Percentiles rank a stretch among this genome's conserved stretches.
phyloP scores from a whole-genome alignment of 2,888 invertebrate species.

The Apodemia hepburni region DNA sequence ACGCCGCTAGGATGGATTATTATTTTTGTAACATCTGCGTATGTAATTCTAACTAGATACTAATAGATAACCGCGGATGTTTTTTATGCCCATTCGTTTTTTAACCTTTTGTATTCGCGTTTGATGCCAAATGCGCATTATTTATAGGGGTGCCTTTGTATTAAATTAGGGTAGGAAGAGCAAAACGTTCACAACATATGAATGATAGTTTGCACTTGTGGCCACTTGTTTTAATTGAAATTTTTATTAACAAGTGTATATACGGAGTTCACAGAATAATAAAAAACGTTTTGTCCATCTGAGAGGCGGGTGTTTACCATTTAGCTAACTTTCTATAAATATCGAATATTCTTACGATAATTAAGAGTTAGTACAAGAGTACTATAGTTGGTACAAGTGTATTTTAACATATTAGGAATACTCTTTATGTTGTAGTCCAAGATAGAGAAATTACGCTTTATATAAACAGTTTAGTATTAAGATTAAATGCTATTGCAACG shows the following conservation, averaged over 20 bases:
- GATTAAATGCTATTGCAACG: too few relatives aligned
- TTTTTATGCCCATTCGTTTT: conserved; percentile 71
- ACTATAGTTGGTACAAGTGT: too few relatives aligned
- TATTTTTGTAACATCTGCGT: conserved; percentile 74
- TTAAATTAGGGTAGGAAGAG: conserved; percentile 40
- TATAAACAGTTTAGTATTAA: too few relatives aligned
- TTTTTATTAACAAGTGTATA: conserved; percentile 60
- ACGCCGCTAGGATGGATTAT: conserved; percentile 54
- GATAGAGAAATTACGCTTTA: too few relatives aligned
- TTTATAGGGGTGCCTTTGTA: conserved; percentile 59
- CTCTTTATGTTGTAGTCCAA: too few relatives aligned
- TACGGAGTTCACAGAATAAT: too few relatives aligned
- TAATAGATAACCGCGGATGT: conserved; percentile 78
- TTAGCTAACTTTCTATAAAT: too few relatives aligned
- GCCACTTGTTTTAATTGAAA: conserved; percentile 69
- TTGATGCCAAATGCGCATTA: conserved; percentile 70
- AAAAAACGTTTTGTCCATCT: too few relatives aligned
- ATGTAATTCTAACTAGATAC: conserved; percentile 75
- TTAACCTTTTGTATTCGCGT: conserved; percentile 66
- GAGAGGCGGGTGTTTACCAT: too few relatives aligned
- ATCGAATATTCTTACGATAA: too few relatives aligned
- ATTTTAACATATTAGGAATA: too few relatives aligned
- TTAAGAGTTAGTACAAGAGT: too few relatives aligned
- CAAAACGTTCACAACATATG: conserved; percentile 43
- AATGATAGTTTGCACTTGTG: conserved; percentile 68